Conservation (phyloP, 2,113 vertebrate genomes). For the Jaculus jaculus region DNA sequence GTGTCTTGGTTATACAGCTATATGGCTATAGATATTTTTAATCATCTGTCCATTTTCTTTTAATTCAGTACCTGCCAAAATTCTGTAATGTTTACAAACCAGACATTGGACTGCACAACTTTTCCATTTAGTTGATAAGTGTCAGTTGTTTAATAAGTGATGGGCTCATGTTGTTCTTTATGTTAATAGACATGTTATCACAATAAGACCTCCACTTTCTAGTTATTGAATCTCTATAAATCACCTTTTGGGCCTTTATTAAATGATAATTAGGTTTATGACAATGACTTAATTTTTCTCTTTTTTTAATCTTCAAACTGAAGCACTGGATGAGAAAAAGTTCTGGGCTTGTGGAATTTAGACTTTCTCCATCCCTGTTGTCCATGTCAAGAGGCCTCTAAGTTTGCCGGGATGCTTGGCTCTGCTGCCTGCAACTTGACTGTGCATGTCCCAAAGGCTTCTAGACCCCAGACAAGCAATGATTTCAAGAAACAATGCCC, state of each 20-base stretch:
- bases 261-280: not conserved
- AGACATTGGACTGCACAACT: not conserved
- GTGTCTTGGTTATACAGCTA: not conserved
- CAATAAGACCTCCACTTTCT: not conserved
- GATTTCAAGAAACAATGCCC: not conserved
- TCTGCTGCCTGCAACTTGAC: not conserved
- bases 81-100: slow-evolving; percentile 26
- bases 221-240: not conserved
- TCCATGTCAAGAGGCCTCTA: not conserved
- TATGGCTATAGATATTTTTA: not conserved
- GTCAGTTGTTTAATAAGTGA: not conserved
- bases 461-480: not conserved
- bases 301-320: not conserved
- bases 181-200: not conserved
- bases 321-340: not conserved
- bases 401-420: not conserved
- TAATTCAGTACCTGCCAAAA: not conserved
- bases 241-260: not conserved
- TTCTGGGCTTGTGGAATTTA: not conserved
- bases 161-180: not conserved
- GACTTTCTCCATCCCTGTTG: not conserved
- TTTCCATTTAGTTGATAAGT: slow-evolving; percentile 27
- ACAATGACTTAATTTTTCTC: not conserved
- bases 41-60: not conserved
- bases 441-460: not conserved